Evolutionary conservation across 2,888 invertebrate genomes (phyloP).

Genomic region (Mactromeris polynyma): DNA sequence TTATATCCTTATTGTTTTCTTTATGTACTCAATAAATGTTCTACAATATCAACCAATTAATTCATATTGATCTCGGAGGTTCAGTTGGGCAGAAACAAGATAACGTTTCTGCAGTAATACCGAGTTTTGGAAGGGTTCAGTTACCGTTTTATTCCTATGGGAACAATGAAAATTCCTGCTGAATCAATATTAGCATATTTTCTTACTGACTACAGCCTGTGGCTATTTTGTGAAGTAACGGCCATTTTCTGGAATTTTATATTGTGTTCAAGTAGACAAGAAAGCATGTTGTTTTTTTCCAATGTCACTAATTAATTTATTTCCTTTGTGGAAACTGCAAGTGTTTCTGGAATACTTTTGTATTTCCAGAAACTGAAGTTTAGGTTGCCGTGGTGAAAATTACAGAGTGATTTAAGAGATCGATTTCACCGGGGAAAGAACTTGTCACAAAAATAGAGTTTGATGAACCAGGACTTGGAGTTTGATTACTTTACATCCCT

Average conservation of each 20-base stretch:
- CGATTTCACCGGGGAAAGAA: no score
- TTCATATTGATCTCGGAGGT: conserved; percentile 30
- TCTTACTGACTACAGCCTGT: conserved; percentile 19
- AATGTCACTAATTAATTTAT: conserved; percentile 32
- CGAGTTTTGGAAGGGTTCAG: conserved; percentile 29
- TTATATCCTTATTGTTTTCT: not conserved
- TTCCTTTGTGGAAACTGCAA: no score
- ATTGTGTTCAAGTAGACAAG: conserved; percentile 11
- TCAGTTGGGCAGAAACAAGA: conserved; percentile 22
- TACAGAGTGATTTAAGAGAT: no score
- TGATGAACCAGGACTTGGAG: not conserved
- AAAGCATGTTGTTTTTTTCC: not conserved
- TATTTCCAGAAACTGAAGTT: no score
- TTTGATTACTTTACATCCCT: no score
- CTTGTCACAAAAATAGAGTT: no score
- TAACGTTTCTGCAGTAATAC: not conserved
- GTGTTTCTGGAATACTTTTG: no score
- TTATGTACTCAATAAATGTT: conserved; percentile 14
- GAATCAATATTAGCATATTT: conserved; percentile 40
- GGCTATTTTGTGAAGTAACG: not conserved
- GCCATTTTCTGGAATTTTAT: not conserved
- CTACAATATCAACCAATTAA: conserved; percentile 31
- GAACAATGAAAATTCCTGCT: conserved; percentile 41
- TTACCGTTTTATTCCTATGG: conserved; percentile 29
- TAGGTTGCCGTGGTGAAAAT: no score